Evolutionary conservation across 2,888 invertebrate species (phyloP).

Genomic region (Cheilosia soror): DNA sequence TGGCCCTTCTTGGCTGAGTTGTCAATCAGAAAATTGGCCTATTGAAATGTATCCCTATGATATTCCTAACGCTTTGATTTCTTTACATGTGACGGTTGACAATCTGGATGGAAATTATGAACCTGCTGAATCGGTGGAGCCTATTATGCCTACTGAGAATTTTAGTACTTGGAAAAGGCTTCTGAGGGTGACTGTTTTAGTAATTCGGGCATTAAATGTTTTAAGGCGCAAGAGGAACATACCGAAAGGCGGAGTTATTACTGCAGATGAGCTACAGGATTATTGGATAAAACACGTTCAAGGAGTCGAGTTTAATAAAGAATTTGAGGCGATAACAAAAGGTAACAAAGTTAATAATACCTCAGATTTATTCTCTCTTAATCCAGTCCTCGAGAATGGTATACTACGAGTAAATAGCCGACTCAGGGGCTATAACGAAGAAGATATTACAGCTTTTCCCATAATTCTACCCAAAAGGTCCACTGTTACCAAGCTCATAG

Average conservation of each 20-base stretch:
- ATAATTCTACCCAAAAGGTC: constrained; percentile 22
- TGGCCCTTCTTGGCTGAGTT: constrained; percentile 6
- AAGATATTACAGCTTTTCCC: constrained; percentile 3
- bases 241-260: too few relatives aligned
- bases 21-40: constrained; percentile 1
- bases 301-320: not conserved
- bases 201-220: too few relatives aligned
- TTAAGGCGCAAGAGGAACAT: too few relatives aligned
- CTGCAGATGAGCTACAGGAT: not conserved
- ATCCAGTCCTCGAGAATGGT: constrained; percentile 3
- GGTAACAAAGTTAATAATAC: not conserved
- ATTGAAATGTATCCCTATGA: not conserved
- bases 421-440: constrained; percentile 3
- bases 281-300: constrained; percentile 18
- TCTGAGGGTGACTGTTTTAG: too few relatives aligned
- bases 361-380: not conserved
- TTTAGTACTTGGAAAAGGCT: constrained; percentile 4
- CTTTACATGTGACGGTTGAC: constrained; percentile 4
- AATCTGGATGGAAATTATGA: not conserved
- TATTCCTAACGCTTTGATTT: constrained; percentile 2
- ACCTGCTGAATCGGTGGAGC: not conserved
- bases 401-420: constrained; percentile 15
- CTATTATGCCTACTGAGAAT: constrained; percentile 4
- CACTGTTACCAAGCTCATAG: not conserved
- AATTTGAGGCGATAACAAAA: not conserved